Evolutionary conservation across 2,888 invertebrate species (phyloP).

Genomic region (Acanthococcus lagerstroemiae): DNA sequence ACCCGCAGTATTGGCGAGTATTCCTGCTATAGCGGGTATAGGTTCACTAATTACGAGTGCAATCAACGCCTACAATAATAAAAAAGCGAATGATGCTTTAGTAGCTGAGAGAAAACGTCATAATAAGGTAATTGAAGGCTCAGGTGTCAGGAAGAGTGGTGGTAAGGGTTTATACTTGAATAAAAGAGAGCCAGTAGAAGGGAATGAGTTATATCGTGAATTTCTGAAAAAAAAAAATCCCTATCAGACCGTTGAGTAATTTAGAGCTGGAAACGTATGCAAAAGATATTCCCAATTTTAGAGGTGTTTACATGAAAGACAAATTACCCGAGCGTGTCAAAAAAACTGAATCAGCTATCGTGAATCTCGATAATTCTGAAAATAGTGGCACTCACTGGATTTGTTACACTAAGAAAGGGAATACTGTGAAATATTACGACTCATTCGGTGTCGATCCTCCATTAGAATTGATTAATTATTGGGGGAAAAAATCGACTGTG

Average conservation of each 20-base stretch:
- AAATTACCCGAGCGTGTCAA: conserved; percentile 39
- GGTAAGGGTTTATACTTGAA: too few species aligned
- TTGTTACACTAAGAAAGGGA: conserved; percentile 39
- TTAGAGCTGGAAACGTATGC: conserved; percentile 35
- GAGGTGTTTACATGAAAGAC: conserved; percentile 40
- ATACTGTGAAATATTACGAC: conserved; percentile 40
- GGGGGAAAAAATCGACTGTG: conserved; percentile 2
- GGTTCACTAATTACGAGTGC: too few species aligned
- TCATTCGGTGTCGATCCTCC: conserved; percentile 40
- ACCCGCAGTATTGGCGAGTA: too few species aligned
- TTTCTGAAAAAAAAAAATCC: conserved; percentile 11
- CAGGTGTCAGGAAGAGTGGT: too few species aligned
- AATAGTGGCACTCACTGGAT: conserved; percentile 41
- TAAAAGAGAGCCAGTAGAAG: too few species aligned
- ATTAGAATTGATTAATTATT: conserved; percentile 34
- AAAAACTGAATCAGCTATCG: conserved; percentile 37
- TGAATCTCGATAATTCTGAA: conserved; percentile 39
- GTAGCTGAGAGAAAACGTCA: too few species aligned
- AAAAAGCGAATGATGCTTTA: too few species aligned
- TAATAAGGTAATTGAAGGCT: too few species aligned
- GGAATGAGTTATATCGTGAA: too few species aligned
- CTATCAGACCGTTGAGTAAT: conserved; percentile 31
- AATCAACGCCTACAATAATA: too few species aligned
- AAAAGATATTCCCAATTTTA: conserved; percentile 34
- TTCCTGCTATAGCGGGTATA: too few species aligned